Evolutionary conservation across 2,797 vertebrate species (phyloP), one percentile per base, ranked within the genome.

Genomic region (Ptychadena robeensis): DNA sequence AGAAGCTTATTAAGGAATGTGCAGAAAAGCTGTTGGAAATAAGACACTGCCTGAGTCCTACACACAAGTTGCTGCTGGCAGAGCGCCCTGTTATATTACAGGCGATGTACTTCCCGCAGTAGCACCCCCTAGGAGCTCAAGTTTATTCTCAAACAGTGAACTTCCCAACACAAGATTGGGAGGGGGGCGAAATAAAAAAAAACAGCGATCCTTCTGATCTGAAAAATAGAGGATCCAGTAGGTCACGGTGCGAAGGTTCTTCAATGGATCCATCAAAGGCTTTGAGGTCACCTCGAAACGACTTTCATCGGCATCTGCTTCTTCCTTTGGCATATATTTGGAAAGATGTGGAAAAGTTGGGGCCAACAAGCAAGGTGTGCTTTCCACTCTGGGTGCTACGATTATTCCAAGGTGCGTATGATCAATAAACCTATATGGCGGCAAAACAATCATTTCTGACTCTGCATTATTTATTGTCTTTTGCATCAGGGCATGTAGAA

Each of bases 11-110:
- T 80, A 82, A 86, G 76, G 88, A 89, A 89, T 85, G 87, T 86
- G 83, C 86, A 86, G 85, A 85, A 87, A 86, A 91, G 88, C 89
- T 91, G 90, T 90, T 91, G 90, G 90, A 89, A 91, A 91, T 88
- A 82, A 88, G 87, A 85, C 81, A 82, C 88, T 89, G 87, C 82
- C 84, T 86, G 87, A 89, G 86, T 90, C 89, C 87, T 86, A 75
- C 53, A 73, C 85, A 53, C 59, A 67, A 75, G 28, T 73, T 79
- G 76, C 82, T 84, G 82, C 73, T 71, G 79, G 79, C 25, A 34
- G 32, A 61, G 61, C 80, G 85, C 76, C 69, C 86, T 82, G 87
- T 88, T n/a, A 87, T 81, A 87, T 86, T 86, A 86, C 68, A 85
- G 88, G 80, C 87, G 69, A 86, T 85, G 80, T 86, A 82, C 76